phyloP scores from a whole-genome alignment of 2,888 invertebrate species.

The Elaeidobius kamerunicus region DNA sequence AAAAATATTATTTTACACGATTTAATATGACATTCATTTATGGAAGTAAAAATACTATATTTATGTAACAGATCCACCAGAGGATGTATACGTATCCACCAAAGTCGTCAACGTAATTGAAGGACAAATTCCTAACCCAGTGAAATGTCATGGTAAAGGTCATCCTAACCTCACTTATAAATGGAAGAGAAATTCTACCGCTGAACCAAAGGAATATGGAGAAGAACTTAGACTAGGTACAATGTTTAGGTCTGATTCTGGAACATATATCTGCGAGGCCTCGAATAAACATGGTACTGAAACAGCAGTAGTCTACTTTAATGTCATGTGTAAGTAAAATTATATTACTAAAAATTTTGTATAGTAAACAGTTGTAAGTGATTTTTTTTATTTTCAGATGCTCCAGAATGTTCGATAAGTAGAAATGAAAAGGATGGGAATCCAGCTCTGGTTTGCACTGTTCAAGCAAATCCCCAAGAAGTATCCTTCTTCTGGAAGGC shows the following conservation, averaged over 20 bases:
- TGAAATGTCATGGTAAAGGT: slow-evolving; percentile 61
- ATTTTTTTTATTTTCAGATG: slow-evolving; percentile 55
- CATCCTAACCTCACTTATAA: slow-evolving; percentile 69
- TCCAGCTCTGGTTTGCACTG: slow-evolving; percentile 76
- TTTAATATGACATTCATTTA: neutral
- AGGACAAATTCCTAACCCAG: slow-evolving; percentile 55
- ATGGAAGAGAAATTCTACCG: slow-evolving; percentile 66
- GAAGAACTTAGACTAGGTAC: slow-evolving; percentile 61
- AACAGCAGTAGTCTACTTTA: slow-evolving; percentile 65
- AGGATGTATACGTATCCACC: slow-evolving; percentile 72
- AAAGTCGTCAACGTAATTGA: slow-evolving; percentile 55
- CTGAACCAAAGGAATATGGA: slow-evolving; percentile 51
- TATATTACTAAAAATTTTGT: slow-evolving; percentile 3
- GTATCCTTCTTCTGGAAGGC: slow-evolving; percentile 81
- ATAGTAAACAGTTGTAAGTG: neutral
- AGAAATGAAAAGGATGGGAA: slow-evolving; percentile 67
- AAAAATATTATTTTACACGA: too few relatives aligned
- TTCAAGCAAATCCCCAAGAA: slow-evolving; percentile 74
- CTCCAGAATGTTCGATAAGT: slow-evolving; percentile 80
- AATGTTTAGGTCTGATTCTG: slow-evolving; percentile 67
- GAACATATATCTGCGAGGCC: slow-evolving; percentile 76
- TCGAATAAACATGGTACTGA: slow-evolving; percentile 76
- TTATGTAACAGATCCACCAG: slow-evolving; percentile 68
- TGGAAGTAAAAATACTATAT: too few relatives aligned
- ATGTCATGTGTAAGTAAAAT: slow-evolving; percentile 74